phyloP scores from a whole-genome alignment of 2,888 invertebrate species.

The Heliconius sara region DNA sequence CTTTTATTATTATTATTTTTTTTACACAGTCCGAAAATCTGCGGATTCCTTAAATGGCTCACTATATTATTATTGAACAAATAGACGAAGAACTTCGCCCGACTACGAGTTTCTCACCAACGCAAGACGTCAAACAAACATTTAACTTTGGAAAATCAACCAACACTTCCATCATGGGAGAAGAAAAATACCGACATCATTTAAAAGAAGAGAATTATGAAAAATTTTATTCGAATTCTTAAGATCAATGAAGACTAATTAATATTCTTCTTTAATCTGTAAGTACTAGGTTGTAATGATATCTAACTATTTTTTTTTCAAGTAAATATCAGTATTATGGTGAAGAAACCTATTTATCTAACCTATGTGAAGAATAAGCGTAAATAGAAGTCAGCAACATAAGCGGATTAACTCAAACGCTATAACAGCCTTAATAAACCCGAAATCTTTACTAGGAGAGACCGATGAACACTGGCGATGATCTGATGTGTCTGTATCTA shows the following conservation, averaged over 20 bases:
- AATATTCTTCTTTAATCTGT: background rate
- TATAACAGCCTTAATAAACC: constrained; percentile 4
- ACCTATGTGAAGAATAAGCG: background rate
- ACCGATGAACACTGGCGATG: background rate
- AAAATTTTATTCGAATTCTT: too few species aligned
- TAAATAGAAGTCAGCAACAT: background rate
- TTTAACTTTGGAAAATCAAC: too few species aligned
- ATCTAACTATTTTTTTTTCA: background rate
- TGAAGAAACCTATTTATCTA: background rate
- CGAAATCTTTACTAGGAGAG: background rate
- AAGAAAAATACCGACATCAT: too few species aligned
- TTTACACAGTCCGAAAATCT: background rate
- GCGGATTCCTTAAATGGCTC: background rate
- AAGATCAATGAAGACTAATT: background rate
- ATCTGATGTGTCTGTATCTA: background rate
- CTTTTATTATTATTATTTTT: background rate
- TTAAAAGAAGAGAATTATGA: too few species aligned
- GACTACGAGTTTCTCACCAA: too few species aligned
- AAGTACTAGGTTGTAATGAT: background rate
- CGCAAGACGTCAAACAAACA: too few species aligned
- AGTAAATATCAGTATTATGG: background rate
- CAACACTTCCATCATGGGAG: too few species aligned
- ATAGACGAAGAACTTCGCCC: too few species aligned
- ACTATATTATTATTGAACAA: background rate
- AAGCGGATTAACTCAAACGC: constrained; percentile 3